Conservation (phyloP, 1,140 invertebrate genomes). For the Apis dorsata region DNA sequence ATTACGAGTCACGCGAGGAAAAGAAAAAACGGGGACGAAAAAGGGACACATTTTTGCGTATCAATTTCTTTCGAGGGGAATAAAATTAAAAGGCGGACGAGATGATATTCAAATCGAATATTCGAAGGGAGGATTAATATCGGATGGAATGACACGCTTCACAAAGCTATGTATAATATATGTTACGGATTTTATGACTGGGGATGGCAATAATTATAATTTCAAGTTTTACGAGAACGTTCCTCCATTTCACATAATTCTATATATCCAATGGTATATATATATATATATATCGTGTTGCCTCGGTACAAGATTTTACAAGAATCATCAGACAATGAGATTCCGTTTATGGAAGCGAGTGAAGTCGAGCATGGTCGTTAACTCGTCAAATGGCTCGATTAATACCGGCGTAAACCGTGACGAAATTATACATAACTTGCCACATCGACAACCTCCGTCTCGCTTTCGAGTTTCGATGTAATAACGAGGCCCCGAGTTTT, state of each 20-base stretch:
- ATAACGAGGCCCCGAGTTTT: not conserved
- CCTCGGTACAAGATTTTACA: not conserved
- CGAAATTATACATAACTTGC: constrained; percentile 4
- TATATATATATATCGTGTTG: not conserved
- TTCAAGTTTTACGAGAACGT: constrained; percentile 16
- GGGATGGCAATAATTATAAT: constrained; percentile 1
- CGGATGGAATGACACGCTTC: no score
- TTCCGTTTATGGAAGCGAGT: constrained; percentile 22
- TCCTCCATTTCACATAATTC: constrained; percentile 14
- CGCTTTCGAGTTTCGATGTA: not conserved
- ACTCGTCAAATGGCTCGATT: constrained; percentile 17
- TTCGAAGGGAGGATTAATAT: no score
- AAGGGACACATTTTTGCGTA: no score
- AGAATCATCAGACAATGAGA: not conserved
- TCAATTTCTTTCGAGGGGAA: no score
- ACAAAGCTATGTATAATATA: no score
- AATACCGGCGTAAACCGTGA: constrained; percentile 23
- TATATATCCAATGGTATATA: not conserved
- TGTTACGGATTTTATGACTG: no score
- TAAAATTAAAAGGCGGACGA: no score
- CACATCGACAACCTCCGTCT: not conserved
- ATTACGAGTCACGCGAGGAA: no score
- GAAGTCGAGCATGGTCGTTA: constrained; percentile 16
- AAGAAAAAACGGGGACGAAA: no score
- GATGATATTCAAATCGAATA: no score